phyloP scores from a whole-genome alignment of 2,797 vertebrate genomes.

The Phataginus tricuspis region DNA sequence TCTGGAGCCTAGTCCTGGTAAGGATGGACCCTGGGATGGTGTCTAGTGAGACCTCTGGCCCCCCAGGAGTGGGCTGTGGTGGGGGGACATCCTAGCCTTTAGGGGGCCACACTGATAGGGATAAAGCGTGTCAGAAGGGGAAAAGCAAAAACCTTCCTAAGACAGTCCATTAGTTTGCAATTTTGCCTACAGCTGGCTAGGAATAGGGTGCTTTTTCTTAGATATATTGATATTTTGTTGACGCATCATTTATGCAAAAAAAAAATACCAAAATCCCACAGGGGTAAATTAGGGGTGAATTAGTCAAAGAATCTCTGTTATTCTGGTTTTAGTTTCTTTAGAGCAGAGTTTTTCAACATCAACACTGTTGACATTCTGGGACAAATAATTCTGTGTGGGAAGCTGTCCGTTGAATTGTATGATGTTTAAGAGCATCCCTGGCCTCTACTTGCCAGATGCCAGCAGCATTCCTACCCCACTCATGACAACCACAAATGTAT shows the following conservation, averaged over 20 bases:
- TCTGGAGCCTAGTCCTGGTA: not conserved
- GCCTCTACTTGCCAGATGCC: not conserved
- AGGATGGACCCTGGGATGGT: not conserved
- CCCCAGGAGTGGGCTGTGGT: not conserved
- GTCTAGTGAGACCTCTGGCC: not conserved
- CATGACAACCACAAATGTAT: not conserved
- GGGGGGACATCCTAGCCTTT: not conserved
- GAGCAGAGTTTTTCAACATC: not conserved
- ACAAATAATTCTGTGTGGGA: not conserved
- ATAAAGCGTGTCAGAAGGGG: not conserved
- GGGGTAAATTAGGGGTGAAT: not conserved
- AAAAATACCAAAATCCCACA: not conserved
- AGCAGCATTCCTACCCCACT: not conserved
- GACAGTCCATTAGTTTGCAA: not conserved
- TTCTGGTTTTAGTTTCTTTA: conserved; percentile 2
- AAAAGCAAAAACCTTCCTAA: not conserved
- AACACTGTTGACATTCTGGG: not conserved
- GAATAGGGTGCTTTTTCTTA: not conserved
- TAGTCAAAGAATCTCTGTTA: conserved; percentile 13
- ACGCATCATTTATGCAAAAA: not conserved
- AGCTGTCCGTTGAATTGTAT: not conserved
- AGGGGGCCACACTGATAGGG: not conserved
- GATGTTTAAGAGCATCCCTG: not conserved
- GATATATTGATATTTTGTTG: not conserved
- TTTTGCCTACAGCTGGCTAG: not conserved